Conservation (phyloP, 2,888 invertebrate species). For the Nomada ferruginata region DNA sequence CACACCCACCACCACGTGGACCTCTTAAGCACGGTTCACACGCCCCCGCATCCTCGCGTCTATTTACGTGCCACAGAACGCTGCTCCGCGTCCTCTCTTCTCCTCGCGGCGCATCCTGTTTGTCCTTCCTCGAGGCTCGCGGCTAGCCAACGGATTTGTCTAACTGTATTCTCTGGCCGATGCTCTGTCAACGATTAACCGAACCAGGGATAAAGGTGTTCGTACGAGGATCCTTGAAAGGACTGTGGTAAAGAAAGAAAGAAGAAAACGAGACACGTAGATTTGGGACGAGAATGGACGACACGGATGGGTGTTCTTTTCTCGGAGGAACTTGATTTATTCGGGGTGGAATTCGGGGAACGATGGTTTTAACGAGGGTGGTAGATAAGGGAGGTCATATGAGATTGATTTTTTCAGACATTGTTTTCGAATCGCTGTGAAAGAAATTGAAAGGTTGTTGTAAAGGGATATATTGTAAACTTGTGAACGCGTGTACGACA, state of each 20-base stretch:
- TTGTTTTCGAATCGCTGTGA: too few species aligned
- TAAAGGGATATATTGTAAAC: too few species aligned
- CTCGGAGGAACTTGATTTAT: too few species aligned
- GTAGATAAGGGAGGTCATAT: too few species aligned
- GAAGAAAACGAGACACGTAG: neutral
- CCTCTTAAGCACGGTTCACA: constrained; percentile 73
- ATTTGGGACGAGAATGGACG: too few species aligned
- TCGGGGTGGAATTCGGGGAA: too few species aligned
- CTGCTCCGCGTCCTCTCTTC: constrained; percentile 12
- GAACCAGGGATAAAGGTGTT: constrained; percentile 38
- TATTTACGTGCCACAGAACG: constrained; percentile 69
- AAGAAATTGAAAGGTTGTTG: too few species aligned
- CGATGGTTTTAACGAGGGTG: too few species aligned
- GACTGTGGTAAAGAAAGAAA: neutral
- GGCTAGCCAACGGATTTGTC: constrained; percentile 60
- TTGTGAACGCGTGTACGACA: too few species aligned
- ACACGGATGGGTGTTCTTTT: too few species aligned
- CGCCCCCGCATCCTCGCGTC: constrained; percentile 73
- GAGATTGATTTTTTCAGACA: too few species aligned
- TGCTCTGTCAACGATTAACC: constrained; percentile 61
- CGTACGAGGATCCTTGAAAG: constrained; percentile 15
- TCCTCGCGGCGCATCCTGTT: constrained; percentile 19
- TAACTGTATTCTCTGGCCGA: constrained; percentile 64
- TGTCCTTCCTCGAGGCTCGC: constrained; percentile 55
- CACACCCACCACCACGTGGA: constrained; percentile 75